Evolutionary conservation across 2,888 invertebrate genomes (phyloP).

Genomic region (Sympetrum striolatum): DNA sequence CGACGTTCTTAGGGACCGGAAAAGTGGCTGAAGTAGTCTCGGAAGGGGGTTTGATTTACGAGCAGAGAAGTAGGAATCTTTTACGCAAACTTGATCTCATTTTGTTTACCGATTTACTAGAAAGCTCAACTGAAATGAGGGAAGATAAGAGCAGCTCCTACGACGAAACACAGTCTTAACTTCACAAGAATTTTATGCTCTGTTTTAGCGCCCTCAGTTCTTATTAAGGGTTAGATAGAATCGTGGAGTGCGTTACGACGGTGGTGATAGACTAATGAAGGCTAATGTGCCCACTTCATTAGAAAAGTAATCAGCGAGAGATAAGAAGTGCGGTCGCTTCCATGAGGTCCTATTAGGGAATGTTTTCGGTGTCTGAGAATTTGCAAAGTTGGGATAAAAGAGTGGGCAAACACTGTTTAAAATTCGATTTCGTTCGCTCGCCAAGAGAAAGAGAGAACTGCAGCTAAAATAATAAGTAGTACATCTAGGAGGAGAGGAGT

Average conservation of each 20-base stretch:
- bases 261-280: slow-evolving; percentile 13
- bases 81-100: neutral
- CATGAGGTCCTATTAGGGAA: neutral
- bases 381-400: no score
- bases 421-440: no score
- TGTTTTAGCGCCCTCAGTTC: neutral
- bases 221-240: neutral
- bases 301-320: neutral
- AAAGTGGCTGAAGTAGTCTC: slow-evolving; percentile 11
- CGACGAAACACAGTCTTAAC: neutral
- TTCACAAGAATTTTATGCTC: slow-evolving; percentile 20
- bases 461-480: neutral
- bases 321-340: neutral
- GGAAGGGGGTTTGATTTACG: slow-evolving; percentile 17
- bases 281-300: slow-evolving; percentile 16
- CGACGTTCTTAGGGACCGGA: slow-evolving; percentile 24
- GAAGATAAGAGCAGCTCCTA: neutral
- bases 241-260: neutral
- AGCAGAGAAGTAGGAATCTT: neutral
- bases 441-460: neutral
- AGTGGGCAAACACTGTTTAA: no score
- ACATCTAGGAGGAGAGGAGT: neutral
- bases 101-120: slow-evolving; percentile 17
- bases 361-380: neutral
- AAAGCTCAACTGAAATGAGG: neutral